Conservation (phyloP, 1,140 invertebrate genomes). For the Lordiphosa stackelbergi region DNA sequence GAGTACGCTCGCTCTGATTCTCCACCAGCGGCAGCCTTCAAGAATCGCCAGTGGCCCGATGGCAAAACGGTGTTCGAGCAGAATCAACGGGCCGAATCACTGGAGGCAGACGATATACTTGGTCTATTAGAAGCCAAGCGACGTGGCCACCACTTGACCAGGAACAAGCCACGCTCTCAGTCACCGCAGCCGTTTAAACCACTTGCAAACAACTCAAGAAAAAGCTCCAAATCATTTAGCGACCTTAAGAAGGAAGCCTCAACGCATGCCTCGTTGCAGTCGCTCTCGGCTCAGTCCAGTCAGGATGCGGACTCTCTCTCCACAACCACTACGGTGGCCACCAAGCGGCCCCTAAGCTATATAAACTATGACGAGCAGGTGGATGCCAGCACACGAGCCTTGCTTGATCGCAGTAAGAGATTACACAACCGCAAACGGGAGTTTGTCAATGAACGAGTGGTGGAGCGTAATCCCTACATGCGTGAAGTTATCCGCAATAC, state of each 20-base stretch:
- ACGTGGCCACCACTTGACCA: constrained; percentile 11
- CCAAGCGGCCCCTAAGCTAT: constrained; percentile 38
- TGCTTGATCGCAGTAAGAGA: constrained; percentile 69
- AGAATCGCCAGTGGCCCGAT: constrained; percentile 69
- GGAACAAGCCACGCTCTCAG: constrained; percentile 54
- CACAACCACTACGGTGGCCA: constrained; percentile 52
- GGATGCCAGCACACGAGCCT: constrained; percentile 57
- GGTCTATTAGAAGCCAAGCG: constrained; percentile 23
- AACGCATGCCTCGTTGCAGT: constrained; percentile 32
- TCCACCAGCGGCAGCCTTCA: constrained; percentile 49
- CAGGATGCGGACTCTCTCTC: constrained; percentile 53
- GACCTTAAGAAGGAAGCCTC: constrained; percentile 51
- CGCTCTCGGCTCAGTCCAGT: constrained; percentile 55
- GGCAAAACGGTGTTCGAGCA: constrained; percentile 57
- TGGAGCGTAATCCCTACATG: constrained; percentile 75
- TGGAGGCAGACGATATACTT: constrained; percentile 42
- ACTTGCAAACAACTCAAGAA: constrained; percentile 30
- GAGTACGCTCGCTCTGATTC: constrained; percentile 60
- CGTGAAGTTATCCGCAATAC: constrained; percentile 55
- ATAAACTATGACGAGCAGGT: constrained; percentile 38
- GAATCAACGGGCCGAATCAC: constrained; percentile 7
- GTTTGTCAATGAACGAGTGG: constrained; percentile 70
- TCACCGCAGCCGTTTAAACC: constrained; percentile 57
- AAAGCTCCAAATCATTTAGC: constrained; percentile 53
- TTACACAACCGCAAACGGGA: constrained; percentile 70